Evolutionary conservation across 2,888 invertebrate species (phyloP).

Genomic region (Exephanes ischioxanthus): DNA sequence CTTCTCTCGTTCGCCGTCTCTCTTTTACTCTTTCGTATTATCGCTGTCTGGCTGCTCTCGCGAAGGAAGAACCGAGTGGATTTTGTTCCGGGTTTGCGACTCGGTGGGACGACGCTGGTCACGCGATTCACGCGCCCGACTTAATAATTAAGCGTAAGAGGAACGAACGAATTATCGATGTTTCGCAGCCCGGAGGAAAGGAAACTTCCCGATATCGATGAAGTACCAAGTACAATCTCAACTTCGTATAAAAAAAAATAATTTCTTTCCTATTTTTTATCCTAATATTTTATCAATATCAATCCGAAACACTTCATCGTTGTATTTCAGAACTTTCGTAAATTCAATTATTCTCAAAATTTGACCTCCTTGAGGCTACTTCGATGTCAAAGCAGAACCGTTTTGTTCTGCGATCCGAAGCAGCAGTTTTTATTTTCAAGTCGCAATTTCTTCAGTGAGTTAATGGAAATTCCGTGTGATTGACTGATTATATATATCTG

Average conservation of each 20-base stretch:
- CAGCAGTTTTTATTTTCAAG: not conserved
- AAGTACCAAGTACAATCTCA: not conserved
- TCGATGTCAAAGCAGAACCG: not conserved
- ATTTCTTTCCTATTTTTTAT: not conserved
- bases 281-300: not conserved
- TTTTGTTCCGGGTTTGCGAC: constrained; percentile 75
- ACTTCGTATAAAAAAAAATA: not conserved
- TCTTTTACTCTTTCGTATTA: constrained; percentile 39
- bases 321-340: not conserved
- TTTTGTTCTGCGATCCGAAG: not conserved
- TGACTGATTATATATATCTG: not conserved
- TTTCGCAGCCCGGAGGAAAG: not conserved
- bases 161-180: constrained; percentile 18
- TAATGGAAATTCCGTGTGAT: not conserved
- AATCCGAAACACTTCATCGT: not conserved
- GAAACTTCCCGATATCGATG: constrained; percentile 2
- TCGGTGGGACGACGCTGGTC: constrained; percentile 76
- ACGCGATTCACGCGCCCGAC: constrained; percentile 78
- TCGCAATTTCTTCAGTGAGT: not conserved
- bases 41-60: constrained; percentile 30
- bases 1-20: constrained; percentile 49
- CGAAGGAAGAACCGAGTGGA: constrained; percentile 63
- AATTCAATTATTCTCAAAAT: not conserved
- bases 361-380: not conserved
- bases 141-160: constrained; percentile 71